Evolutionary conservation across 2,888 invertebrate species (phyloP).

Genomic region (Charanyca ferruginea): DNA sequence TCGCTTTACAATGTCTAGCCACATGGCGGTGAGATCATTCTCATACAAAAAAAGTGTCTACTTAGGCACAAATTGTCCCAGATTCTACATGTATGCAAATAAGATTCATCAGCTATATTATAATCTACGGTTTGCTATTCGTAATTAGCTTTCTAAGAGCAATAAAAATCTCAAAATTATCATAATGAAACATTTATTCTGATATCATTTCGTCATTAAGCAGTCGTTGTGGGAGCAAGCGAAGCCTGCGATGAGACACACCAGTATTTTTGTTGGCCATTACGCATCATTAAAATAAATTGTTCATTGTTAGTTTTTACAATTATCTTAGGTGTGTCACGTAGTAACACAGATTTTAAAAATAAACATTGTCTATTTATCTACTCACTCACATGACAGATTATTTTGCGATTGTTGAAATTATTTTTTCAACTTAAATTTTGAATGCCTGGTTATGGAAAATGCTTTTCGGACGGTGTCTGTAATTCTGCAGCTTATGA

Average conservation of each 20-base stretch:
- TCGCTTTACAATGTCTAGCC: constrained; percentile 60
- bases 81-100: constrained; percentile 61
- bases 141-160: constrained; percentile 59
- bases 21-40: constrained; percentile 77
- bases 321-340: constrained; percentile 58
- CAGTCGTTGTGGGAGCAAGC: constrained; percentile 58
- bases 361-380: constrained; percentile 44
- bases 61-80: constrained; percentile 60
- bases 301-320: constrained; percentile 66
- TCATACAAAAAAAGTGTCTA: constrained; percentile 66
- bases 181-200: constrained; percentile 61
- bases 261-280: constrained; percentile 56
- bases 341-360: constrained; percentile 47
- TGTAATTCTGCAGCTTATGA: constrained; percentile 19
- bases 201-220: constrained; percentile 58
- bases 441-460: background rate
- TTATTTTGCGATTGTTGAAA: constrained; percentile 20
- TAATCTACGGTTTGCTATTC: constrained; percentile 39
- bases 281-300: constrained; percentile 69
- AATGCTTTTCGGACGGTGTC: background rate
- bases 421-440: background rate
- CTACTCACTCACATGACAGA: constrained; percentile 28
- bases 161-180: constrained; percentile 57
- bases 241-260: constrained; percentile 57
- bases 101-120: constrained; percentile 39